A percentile compares a stretch with the other conserved stretches of the same genome.
phyloP scores from a whole-genome alignment of 2,113 vertebrate genomes.

The Strigops habroptila region DNA sequence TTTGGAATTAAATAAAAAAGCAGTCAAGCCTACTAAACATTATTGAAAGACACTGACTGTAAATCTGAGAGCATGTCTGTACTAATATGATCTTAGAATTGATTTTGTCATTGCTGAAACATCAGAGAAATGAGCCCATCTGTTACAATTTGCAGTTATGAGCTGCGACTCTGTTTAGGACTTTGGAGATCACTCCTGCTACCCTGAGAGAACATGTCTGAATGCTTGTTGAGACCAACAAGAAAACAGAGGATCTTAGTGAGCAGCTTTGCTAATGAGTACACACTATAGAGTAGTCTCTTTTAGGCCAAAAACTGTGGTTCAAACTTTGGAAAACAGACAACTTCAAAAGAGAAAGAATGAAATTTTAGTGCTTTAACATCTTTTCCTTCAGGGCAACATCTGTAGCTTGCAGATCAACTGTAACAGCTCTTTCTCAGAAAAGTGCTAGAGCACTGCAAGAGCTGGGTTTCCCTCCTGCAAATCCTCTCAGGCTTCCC shows the following conservation, averaged over 20 bases:
- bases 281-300: accelerated
- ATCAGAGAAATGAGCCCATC: neutral
- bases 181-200: accelerated
- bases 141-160: accelerated
- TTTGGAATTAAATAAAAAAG: neutral
- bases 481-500: neutral
- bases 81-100: neutral
- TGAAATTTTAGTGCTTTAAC: neutral
- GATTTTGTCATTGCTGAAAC: neutral
- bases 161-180: neutral
- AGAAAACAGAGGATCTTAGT: neutral
- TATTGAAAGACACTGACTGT: neutral
- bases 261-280: neutral
- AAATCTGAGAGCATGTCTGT: neutral
- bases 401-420: neutral
- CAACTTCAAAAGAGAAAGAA: neutral
- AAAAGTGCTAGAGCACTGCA: accelerated
- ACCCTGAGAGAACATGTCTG: neutral
- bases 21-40: neutral
- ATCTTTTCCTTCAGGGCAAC: neutral
- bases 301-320: neutral
- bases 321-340: neutral
- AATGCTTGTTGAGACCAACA: neutral
- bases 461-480: neutral
- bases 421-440: neutral